These are phyloP conservation scores for Lithosia quadra DNA, from an alignment of 2,888 invertebrate species.

Conservation along the genomic window DNA sequence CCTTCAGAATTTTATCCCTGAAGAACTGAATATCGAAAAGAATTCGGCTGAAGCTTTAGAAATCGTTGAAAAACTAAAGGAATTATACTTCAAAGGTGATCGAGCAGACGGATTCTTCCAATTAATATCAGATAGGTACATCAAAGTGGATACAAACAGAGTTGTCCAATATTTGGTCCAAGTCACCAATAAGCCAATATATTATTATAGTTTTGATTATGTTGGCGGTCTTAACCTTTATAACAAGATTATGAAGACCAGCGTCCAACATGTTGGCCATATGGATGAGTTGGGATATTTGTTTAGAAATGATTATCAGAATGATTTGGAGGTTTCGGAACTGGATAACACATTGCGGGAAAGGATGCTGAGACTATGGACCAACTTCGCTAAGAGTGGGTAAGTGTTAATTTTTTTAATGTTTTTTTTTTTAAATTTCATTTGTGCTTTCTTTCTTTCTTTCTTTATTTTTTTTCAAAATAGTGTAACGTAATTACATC, in stretches of 20 bases:
- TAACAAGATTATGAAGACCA: conserved; percentile 53
- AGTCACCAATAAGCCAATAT: conserved; percentile 73
- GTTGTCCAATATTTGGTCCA: conserved; percentile 73
- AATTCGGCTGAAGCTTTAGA: conserved; percentile 66
- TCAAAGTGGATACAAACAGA: conserved; percentile 72
- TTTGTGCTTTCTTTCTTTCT: too few species aligned
- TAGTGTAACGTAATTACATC: too few species aligned
- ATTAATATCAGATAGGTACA: conserved; percentile 66
- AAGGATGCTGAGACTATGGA: conserved; percentile 77
- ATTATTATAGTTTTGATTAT: conserved; percentile 79
- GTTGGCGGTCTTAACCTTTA: conserved; percentile 72
- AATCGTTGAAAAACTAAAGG: conserved; percentile 67
- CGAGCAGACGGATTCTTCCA: conserved; percentile 65
- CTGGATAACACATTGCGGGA: conserved; percentile 78
- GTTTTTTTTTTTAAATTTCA: too few species aligned
- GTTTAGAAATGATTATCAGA: conserved; percentile 71
- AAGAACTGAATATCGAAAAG: conserved; percentile 67
- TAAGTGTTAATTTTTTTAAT: too few species aligned
- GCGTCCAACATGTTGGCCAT: conserved; percentile 68
- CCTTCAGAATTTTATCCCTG: conserved; percentile 70
- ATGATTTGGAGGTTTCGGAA: conserved; percentile 66
- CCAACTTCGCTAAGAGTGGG: conserved; percentile 67
- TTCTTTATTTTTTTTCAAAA: too few species aligned
- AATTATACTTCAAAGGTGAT: conserved; percentile 70
- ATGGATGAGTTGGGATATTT: conserved; percentile 76